Evolutionary conservation across 2,113 vertebrate species (phyloP).

Genomic region (Ovis aries): DNA sequence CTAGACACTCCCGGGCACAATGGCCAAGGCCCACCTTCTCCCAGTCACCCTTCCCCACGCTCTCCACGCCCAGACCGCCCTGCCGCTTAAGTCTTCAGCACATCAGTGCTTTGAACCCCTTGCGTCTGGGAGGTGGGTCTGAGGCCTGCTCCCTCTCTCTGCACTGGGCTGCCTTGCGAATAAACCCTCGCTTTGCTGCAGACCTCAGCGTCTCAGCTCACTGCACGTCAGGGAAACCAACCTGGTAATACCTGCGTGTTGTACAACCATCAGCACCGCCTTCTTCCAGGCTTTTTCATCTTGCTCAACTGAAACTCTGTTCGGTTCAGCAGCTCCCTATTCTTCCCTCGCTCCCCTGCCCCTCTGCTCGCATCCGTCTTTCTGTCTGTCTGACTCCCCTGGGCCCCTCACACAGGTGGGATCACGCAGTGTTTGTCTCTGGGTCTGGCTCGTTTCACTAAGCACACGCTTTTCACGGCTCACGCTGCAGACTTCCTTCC

Average conservation of each 20-base stretch:
- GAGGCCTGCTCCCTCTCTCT: not conserved
- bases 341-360: not conserved
- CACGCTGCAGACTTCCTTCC: not conserved
- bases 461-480: not conserved
- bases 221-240: not conserved
- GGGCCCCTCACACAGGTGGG: not conserved
- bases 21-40: not conserved
- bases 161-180: not conserved
- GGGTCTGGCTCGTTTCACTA: not conserved
- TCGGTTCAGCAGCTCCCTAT: fast-evolving
- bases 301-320: not conserved
- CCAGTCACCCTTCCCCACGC: not conserved
- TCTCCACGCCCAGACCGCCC: not conserved
- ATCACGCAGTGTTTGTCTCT: not conserved
- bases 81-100: not conserved
- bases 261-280: fast-evolving
- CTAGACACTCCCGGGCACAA: not conserved
- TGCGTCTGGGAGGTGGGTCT: not conserved
- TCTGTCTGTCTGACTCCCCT: not conserved
- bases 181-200: not conserved
- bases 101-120: not conserved
- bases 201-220: not conserved
- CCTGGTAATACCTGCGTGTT: not conserved
- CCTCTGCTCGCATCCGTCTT: not conserved
- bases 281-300: not conserved